Base-by-base conservation (phyloP, 2,888 invertebrate species). In the Dendrolimus houi region DNA sequence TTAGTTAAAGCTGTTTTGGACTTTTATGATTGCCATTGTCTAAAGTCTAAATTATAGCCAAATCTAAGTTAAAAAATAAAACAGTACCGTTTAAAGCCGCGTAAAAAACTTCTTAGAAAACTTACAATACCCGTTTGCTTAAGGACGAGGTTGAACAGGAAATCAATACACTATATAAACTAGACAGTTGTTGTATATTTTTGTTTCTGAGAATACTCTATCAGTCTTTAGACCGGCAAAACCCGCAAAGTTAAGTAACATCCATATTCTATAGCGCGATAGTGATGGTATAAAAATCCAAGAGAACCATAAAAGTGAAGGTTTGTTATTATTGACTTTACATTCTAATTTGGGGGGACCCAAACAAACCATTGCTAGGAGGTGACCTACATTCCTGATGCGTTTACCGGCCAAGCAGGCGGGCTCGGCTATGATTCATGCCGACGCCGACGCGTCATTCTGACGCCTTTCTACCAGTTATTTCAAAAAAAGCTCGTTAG, bases 341-440 rank as follows among this genome's bases (percentile, higher is more conserved):
- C 79, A 79, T 80, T 83, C 84, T 87, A 88, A 87, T 85, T 87
- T 79, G 79, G 81, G 81, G 81, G 85, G 85, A 87, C 87, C 89
- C 88, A 89, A 89, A 89, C 89, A 89, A 87, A 89, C 85, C 87
- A 87, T 87, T 79, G 79, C 77, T 79, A 85, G 77, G 83, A 79
- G 79, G 79, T 84, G 88, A 86, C 87, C 88, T 83, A 88, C 78
- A 86, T 89, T 75, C 81, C 79, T 74, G 64, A 70, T 74, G 71
- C 79, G 85, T 84, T 83, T 83, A 79, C 77, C 75, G 78, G 78
- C 77, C 66, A 74, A 71, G 74, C 75, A 47, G 47, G 68, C 74
- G 72, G 80, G 79, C 75, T 74, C 77, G 77, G 71, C 66, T 70
- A 75, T 87, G 88, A 87, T 75, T 87, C 87, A 87, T 77, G 74